Percentiles rank a stretch among this genome's conserved stretches.
Evolutionary conservation across 2,113 vertebrate species (phyloP).

Genomic region (Mesembrinibis cayennensis): DNA sequence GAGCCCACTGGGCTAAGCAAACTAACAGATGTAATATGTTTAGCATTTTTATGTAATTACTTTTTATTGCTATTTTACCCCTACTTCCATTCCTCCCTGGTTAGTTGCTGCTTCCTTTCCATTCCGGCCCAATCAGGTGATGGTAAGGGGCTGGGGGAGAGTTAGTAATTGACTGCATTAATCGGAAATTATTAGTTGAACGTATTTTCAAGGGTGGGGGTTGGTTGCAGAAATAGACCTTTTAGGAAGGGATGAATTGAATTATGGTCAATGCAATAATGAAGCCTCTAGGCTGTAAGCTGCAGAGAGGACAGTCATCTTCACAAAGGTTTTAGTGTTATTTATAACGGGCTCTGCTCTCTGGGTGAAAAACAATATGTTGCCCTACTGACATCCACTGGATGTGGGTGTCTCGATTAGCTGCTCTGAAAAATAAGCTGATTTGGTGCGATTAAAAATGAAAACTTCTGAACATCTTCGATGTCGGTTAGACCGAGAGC

Average conservation of each 20-base stretch:
- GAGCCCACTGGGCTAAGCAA: slow-evolving; percentile 73
- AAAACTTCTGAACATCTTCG: background rate
- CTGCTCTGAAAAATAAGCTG: slow-evolving; percentile 32
- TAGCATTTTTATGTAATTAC: slow-evolving; percentile 86
- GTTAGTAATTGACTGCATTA: slow-evolving; percentile 71
- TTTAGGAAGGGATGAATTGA: slow-evolving; percentile 67
- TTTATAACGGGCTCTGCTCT: slow-evolving; percentile 29
- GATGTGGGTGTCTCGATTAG: background rate
- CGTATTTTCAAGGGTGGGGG: slow-evolving; percentile 49
- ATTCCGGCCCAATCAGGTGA: slow-evolving; percentile 45
- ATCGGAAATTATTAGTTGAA: slow-evolving; percentile 75
- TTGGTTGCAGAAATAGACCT: slow-evolving; percentile 62
- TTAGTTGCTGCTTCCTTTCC: slow-evolving; percentile 59
- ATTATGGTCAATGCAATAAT: slow-evolving; percentile 64
- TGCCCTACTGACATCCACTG: slow-evolving; percentile 24
- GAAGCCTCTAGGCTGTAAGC: slow-evolving; percentile 63
- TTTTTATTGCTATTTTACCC: slow-evolving; percentile 77
- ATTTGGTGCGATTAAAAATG: background rate
- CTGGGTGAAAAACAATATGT: background rate
- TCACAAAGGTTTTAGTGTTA: slow-evolving; percentile 38
- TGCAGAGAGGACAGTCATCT: slow-evolving; percentile 59
- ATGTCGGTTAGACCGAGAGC: background rate
- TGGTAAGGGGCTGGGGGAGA: slow-evolving; percentile 42
- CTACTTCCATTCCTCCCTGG: slow-evolving; percentile 47
- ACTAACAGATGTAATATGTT: slow-evolving; percentile 79